A percentile compares a stretch with the other conserved stretches of the same genome.
Conservation (phyloP, 2,888 invertebrate genomes). For the Lamellibrachia satsuma region DNA sequence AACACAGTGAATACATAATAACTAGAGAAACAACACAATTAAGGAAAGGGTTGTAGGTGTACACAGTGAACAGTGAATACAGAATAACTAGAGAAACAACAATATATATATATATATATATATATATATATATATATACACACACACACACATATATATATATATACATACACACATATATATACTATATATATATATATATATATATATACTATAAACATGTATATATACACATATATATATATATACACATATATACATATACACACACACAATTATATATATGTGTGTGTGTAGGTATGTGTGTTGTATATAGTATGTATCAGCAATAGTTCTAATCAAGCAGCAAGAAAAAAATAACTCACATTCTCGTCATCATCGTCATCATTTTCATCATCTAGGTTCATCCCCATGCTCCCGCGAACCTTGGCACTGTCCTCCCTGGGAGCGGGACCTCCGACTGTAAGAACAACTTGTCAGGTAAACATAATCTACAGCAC, state of each 20-base stretch:
- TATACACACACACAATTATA: neutral
- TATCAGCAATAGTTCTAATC: neutral
- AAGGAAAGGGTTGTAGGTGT: too few relatives aligned
- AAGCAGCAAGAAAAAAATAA: neutral
- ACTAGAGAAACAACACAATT: neutral
- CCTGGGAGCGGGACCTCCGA: constrained; percentile 19
- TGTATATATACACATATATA: neutral
- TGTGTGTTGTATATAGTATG: neutral
- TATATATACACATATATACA: neutral
- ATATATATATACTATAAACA: neutral
- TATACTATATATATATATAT: neutral
- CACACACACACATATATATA: neutral
- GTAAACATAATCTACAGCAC: neutral
- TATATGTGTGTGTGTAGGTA: neutral
- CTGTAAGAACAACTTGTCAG: neutral
- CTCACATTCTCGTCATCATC: constrained; percentile 42
- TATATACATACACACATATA: neutral
- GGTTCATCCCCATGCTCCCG: constrained; percentile 56
- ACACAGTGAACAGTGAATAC: neutral
- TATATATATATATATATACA: too few relatives aligned
- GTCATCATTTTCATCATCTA: constrained; percentile 56
- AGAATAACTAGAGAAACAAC: too few relatives aligned
- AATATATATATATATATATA: too few relatives aligned
- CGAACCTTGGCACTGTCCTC: constrained; percentile 31
- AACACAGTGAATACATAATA: neutral